phyloP scores from a whole-genome alignment of 2,888 invertebrate species.

The Athrips mouffetella region DNA sequence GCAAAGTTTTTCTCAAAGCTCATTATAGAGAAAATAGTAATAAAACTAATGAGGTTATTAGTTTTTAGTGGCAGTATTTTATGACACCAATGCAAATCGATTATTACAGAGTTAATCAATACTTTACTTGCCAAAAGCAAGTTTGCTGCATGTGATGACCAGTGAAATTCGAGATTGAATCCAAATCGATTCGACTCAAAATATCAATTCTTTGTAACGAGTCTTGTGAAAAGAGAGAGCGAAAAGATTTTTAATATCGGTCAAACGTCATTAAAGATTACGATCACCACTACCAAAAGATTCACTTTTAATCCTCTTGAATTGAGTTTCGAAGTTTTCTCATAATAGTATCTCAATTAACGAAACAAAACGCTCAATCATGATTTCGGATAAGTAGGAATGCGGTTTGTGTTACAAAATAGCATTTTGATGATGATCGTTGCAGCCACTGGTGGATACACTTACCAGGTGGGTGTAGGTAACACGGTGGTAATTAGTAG shows the following conservation, averaged over 20 bases:
- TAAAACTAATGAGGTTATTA: no score
- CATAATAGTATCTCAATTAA: conserved; percentile 15
- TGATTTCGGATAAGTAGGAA: conserved; percentile 20
- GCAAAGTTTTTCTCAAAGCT: no score
- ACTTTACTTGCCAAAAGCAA: neutral
- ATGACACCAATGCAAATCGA: neutral
- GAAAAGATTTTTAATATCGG: neutral
- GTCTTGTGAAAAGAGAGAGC: neutral
- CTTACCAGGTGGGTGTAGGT: conserved; percentile 37
- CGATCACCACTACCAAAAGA: neutral
- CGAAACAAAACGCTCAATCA: conserved; percentile 13
- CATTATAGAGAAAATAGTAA: no score
- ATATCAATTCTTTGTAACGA: neutral
- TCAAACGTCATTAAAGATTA: neutral
- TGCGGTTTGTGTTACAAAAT: conserved; percentile 32
- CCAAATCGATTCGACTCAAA: neutral
- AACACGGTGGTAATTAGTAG: conserved; percentile 42
- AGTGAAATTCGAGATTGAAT: neutral
- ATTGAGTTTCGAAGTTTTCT: conserved; percentile 1
- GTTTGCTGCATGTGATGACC: neutral
- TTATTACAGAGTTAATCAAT: no score
- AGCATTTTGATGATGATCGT: conserved; percentile 19
- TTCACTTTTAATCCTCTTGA: neutral
- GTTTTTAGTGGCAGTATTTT: neutral
- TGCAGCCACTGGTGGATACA: conserved; percentile 24